Conservation (phyloP, 2,888 invertebrate species). For the Mamestra brassicae region DNA sequence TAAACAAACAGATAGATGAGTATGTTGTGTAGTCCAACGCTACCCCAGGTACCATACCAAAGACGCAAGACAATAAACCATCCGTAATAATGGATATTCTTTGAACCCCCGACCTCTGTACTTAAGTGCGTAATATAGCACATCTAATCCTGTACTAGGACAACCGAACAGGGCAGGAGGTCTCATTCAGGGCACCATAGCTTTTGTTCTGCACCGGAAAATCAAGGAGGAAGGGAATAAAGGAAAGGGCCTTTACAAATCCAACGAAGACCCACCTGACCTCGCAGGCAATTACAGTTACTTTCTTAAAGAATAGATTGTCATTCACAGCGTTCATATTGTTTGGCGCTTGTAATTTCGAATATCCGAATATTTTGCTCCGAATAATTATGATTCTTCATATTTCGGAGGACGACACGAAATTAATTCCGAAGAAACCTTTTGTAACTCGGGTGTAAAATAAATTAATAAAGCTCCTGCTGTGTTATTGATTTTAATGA, state of each 20-base stretch:
- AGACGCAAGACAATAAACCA: slow-evolving; percentile 46
- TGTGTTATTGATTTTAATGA: slow-evolving; percentile 47
- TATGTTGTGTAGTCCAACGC: slow-evolving; percentile 1
- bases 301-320: slow-evolving; percentile 79
- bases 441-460: slow-evolving; percentile 31
- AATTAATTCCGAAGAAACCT: slow-evolving; percentile 48
- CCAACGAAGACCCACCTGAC: slow-evolving; percentile 79
- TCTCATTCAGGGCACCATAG: slow-evolving; percentile 74
- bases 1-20: slow-evolving; percentile 1
- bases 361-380: slow-evolving; percentile 41
- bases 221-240: slow-evolving; percentile 79
- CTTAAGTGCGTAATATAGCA: slow-evolving; percentile 50
- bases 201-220: slow-evolving; percentile 83
- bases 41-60: slow-evolving; percentile 9
- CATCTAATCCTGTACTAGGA: slow-evolving; percentile 59
- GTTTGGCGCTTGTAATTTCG: slow-evolving; percentile 53
- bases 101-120: slow-evolving; percentile 50
- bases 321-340: slow-evolving; percentile 69
- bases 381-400: slow-evolving; percentile 48
- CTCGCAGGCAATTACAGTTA: slow-evolving; percentile 81
- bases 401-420: slow-evolving; percentile 12
- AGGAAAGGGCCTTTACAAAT: slow-evolving; percentile 79
- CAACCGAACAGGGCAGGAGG: slow-evolving; percentile 75
- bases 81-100: slow-evolving; percentile 53
- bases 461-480: slow-evolving; percentile 50